Conservation (phyloP, 2,113 vertebrate genomes). For the Salvator merianae region DNA sequence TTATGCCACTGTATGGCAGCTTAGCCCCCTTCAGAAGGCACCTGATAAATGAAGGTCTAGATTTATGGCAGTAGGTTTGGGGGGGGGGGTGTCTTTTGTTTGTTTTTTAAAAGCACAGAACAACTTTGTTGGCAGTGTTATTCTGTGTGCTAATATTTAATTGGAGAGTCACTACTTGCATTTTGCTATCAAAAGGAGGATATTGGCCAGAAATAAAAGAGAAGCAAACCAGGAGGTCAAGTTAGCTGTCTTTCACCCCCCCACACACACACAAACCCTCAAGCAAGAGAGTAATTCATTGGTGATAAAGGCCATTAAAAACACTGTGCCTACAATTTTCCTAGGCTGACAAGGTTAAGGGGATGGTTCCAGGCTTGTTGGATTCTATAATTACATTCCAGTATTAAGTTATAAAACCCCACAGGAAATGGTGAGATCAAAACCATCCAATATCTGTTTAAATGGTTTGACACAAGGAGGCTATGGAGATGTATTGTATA, state of each 20-base stretch:
- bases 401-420: conserved; percentile 41
- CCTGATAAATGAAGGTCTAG: no score
- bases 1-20: no score
- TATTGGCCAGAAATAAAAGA: conserved; percentile 26
- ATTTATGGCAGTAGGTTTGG: neutral
- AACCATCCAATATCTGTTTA: conserved; percentile 34
- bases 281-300: conserved; percentile 36
- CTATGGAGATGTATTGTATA: conserved; percentile 18
- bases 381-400: conserved; percentile 40
- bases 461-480: conserved; percentile 30
- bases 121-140: neutral
- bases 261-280: conserved; percentile 28
- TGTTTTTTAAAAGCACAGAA: neutral
- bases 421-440: conserved; percentile 36
- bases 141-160: neutral
- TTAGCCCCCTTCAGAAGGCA: no score
- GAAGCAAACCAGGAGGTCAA: conserved; percentile 19
- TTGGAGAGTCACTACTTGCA: neutral
- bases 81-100: no score
- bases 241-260: conserved; percentile 12
- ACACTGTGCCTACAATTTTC: conserved; percentile 22
- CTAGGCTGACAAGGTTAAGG: conserved; percentile 28
- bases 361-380: conserved; percentile 37
- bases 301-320: conserved; percentile 35
- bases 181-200: conserved; percentile 10